These are phyloP conservation scores for Drepana arcuata DNA, from an alignment of 1,140 invertebrate genomes.

Conservation along the genomic window DNA sequence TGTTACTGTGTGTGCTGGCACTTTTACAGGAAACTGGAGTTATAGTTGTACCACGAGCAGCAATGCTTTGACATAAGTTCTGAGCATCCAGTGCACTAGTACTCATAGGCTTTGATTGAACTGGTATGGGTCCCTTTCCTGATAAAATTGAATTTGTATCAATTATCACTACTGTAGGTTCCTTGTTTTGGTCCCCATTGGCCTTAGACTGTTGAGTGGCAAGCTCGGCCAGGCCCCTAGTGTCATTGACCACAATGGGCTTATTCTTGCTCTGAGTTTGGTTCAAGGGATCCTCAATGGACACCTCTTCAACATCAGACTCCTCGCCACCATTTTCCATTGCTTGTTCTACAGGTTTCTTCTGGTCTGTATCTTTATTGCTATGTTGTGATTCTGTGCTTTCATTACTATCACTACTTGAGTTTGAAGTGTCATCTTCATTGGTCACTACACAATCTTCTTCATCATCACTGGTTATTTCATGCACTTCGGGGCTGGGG, in stretches of 20 bases:
- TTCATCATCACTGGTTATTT: constrained; percentile 62
- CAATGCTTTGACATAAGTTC: constrained; percentile 67
- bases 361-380: constrained; percentile 75
- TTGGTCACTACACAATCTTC: constrained; percentile 54
- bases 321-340: constrained; percentile 75
- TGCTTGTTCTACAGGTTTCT: constrained; percentile 76
- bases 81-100: constrained; percentile 46
- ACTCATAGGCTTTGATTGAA: constrained; percentile 30
- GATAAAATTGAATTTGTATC: constrained; percentile 63
- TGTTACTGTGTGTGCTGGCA: constrained; percentile 27
- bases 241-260: constrained; percentile 80
- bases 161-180: constrained; percentile 62
- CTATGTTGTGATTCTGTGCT: constrained; percentile 74
- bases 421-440: constrained; percentile 63
- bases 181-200: constrained; percentile 66
- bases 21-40: constrained; percentile 62
- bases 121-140: constrained; percentile 39
- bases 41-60: constrained; percentile 65
- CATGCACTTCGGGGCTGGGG: constrained; percentile 54
- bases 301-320: constrained; percentile 69
- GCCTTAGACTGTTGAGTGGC: constrained; percentile 39
- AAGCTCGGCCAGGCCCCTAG: constrained; percentile 50
- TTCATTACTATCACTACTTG: constrained; percentile 56
- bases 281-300: constrained; percentile 79
- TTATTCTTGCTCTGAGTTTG: constrained; percentile 58